phyloP scores from a whole-genome alignment of 2,113 vertebrate genomes.

The Xenopus borealis region DNA sequence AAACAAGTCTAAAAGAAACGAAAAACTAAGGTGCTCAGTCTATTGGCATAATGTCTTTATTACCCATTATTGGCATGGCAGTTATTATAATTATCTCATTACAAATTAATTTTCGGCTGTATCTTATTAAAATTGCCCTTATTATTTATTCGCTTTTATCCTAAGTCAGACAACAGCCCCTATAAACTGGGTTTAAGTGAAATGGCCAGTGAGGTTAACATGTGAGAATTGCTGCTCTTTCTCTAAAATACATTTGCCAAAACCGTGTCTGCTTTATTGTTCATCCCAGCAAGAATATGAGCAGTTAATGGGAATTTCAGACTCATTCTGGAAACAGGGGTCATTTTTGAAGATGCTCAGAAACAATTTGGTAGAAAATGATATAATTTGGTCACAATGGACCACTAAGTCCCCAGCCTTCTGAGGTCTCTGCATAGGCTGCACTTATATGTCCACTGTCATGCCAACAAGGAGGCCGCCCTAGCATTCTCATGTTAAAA shows the following conservation, averaged over 20 bases:
- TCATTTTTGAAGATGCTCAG: too few species aligned
- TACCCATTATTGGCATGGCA: slow-evolving; percentile 38
- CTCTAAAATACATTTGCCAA: slow-evolving; percentile 17
- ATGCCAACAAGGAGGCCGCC: too few species aligned
- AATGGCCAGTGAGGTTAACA: slow-evolving; percentile 20
- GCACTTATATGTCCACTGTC: too few species aligned
- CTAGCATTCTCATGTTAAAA: too few species aligned
- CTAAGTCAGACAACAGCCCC: slow-evolving; percentile 19
- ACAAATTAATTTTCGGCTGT: slow-evolving; percentile 36
- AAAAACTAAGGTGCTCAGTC: slow-evolving; percentile 1
- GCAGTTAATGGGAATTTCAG: background rate
- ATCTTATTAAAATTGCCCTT: slow-evolving; percentile 32
- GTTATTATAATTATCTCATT: slow-evolving; percentile 29
- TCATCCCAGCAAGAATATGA: slow-evolving; percentile 12
- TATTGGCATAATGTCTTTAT: slow-evolving; percentile 38
- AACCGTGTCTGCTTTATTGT: slow-evolving; percentile 6
- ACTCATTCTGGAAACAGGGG: background rate
- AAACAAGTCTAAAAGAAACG: slow-evolving; percentile 30
- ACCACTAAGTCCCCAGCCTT: too few species aligned
- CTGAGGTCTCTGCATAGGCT: too few species aligned
- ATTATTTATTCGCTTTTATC: slow-evolving; percentile 39
- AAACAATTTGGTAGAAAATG: too few species aligned
- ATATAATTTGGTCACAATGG: too few species aligned
- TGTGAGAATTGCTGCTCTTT: background rate
- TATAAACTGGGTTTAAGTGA: slow-evolving; percentile 34